These are phyloP conservation scores for Paralichthys olivaceus DNA, from an alignment of 2,113 vertebrate species.

Conservation along the genomic window DNA sequence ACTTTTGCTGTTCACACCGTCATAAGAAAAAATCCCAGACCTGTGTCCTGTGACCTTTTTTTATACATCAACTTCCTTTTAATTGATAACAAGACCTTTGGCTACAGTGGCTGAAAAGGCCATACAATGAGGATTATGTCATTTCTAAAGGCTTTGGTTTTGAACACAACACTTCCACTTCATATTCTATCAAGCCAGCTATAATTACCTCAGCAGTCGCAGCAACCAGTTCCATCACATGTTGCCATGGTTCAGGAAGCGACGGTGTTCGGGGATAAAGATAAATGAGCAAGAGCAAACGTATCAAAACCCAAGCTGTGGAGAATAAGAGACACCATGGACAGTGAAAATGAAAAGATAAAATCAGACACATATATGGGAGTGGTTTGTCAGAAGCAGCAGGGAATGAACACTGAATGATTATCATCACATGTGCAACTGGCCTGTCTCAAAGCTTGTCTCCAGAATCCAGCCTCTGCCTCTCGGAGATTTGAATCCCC, in stretches of 20 bases:
- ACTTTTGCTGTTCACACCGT: no score
- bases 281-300: neutral
- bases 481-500: slow-evolving; percentile 47
- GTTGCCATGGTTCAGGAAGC: slow-evolving; percentile 55
- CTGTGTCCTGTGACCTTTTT: slow-evolving; percentile 7
- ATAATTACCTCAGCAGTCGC: slow-evolving; percentile 64
- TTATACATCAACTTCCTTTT: slow-evolving; percentile 16
- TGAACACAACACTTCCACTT: slow-evolving; percentile 52
- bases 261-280: slow-evolving; percentile 38
- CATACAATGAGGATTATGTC: slow-evolving; percentile 54
- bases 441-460: slow-evolving; percentile 25
- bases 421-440: slow-evolving; percentile 32
- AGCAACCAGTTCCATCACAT: slow-evolving; percentile 57
- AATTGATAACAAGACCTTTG: slow-evolving; percentile 46
- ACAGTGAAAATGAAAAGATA: neutral
- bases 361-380: neutral
- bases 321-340: neutral
- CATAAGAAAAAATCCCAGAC: no score
- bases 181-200: slow-evolving; percentile 63
- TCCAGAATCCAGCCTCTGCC: slow-evolving; percentile 37
- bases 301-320: neutral
- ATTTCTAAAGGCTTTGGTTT: slow-evolving; percentile 59
- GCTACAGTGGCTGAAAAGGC: slow-evolving; percentile 26
- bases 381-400: slow-evolving; percentile 2
- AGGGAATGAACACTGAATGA: slow-evolving; percentile 1